phyloP scores from a whole-genome alignment of 2,797 vertebrate species.

The Enteromius treurensis region DNA sequence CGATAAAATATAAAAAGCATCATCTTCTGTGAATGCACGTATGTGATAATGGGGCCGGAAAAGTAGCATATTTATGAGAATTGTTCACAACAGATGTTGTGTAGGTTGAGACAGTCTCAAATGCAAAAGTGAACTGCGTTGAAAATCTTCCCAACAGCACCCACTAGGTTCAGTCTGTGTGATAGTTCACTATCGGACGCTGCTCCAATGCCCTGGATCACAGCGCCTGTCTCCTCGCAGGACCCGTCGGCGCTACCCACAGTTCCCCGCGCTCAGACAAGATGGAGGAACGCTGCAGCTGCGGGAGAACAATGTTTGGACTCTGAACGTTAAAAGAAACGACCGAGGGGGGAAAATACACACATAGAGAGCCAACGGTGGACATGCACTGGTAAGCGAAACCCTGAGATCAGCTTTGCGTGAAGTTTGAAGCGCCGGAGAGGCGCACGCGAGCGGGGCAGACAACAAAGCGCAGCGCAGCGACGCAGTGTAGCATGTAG shows the following conservation, averaged over 20 bases:
- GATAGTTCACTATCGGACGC: conserved; percentile 56
- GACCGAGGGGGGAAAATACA: conserved; percentile 61
- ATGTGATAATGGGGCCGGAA: background rate
- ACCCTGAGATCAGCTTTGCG: background rate
- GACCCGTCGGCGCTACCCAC: conserved; percentile 76
- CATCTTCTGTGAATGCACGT: background rate
- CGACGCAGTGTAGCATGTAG: conserved; percentile 63
- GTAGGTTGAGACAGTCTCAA: background rate
- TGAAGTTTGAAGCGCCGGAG: background rate
- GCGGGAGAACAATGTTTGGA: conserved; percentile 83
- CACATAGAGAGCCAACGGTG: conserved; percentile 67
- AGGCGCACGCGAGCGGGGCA: conserved; percentile 56
- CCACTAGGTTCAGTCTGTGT: conserved; percentile 24
- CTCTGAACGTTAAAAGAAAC: conserved; percentile 71
- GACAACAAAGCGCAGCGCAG: conserved; percentile 76
- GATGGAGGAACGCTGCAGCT: conserved; percentile 83
- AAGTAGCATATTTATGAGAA: background rate
- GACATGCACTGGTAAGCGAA: conserved; percentile 77
- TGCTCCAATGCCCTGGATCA: conserved; percentile 59
- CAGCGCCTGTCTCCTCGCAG: conserved; percentile 64
- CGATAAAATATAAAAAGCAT: background rate
- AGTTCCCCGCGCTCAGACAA: conserved; percentile 81
- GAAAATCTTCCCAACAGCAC: conserved; percentile 16
- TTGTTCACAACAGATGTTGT: background rate
- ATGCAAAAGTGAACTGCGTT: background rate